Evolutionary conservation across 2,888 invertebrate genomes (phyloP).

Genomic region (Eugnorisma glareosa): DNA sequence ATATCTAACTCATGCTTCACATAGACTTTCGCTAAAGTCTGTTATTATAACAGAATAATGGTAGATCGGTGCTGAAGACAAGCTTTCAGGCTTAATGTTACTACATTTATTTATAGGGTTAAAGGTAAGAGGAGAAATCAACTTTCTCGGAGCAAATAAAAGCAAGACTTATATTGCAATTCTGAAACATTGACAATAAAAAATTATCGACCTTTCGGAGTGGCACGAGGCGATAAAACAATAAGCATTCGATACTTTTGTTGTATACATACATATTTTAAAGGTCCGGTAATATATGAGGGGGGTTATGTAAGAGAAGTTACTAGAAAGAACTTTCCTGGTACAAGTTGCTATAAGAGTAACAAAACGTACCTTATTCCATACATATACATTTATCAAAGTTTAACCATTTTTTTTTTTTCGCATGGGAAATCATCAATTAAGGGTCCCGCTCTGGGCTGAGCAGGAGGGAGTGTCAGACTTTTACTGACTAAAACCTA

Average conservation of each 20-base stretch:
- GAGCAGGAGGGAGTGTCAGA: too few species aligned
- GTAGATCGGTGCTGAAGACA: conserved; percentile 52
- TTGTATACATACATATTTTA: conserved; percentile 34
- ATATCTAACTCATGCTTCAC: conserved; percentile 25
- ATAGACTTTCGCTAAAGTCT: conserved; percentile 53
- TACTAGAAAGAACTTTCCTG: neutral
- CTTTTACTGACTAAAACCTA: too few species aligned
- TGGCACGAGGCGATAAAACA: conserved; percentile 73
- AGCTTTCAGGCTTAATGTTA: conserved; percentile 37
- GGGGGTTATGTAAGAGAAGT: neutral
- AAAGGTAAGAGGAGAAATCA: conserved; percentile 65
- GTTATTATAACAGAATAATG: conserved; percentile 49
- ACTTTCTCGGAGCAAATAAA: conserved; percentile 68
- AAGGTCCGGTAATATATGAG: conserved; percentile 27
- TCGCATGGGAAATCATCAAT: too few species aligned
- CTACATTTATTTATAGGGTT: conserved; percentile 61
- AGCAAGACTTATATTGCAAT: conserved; percentile 70
- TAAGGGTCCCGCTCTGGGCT: too few species aligned
- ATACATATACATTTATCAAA: neutral
- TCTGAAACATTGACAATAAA: conserved; percentile 74
- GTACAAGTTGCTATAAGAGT: neutral
- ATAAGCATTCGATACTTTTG: conserved; percentile 73
- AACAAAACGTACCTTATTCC: neutral
- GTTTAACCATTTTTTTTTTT: too few species aligned
- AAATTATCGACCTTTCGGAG: conserved; percentile 75